Base-by-base conservation (phyloP, 2,113 vertebrate genomes). In the Indicator maculatus region DNA sequence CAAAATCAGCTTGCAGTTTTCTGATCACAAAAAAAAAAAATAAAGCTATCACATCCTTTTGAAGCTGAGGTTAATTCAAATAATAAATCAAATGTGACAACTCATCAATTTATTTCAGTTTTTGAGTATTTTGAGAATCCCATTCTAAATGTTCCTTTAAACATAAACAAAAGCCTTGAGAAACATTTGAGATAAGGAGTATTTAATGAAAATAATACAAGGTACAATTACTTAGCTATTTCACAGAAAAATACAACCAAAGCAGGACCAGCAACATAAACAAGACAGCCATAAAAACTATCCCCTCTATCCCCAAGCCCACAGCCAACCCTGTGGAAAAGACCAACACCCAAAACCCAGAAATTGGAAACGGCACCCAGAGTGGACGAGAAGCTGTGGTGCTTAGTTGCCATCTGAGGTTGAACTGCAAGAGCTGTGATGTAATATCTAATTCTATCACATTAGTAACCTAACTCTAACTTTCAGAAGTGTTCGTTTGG, bases 401-500 rank as follows among this genome's bases (percentile, higher is more conserved):
- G 20, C 33, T 61, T 26, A 36, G 33, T 36, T 61, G 31, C 31
- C 30, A 26, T 18, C 30, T 33, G n/a, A 11, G 59, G n/a, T 60
- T 36, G 20, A 60, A 60, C 36, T 33, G 33, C 8, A 15, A 39
- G 16, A 63, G 7, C 6, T 71, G 27, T 4, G 47, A 78, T 76
- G 76, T 36, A 66, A 6, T 78, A 85, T 66, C 66, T 93, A 30
- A 55, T 2, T 53, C 23, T 55, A 36, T 85, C 67, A 83, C 1
- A 38, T 67, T 81, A 88, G 80, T 95, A 91, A 88, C 67, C 67
- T 70, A 44, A 76, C 30, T 86, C 77, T 94, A 85, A 66, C 64
- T 95, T 94, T 63, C 27, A 45, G 21, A 85, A 83, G 8, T 41
- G 30, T 70, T 90, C 64, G 74, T 88, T 59, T 88, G 19, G 36